Evolutionary conservation across 2,113 vertebrate species (phyloP), one percentile per base, ranked within the genome.

Genomic region (Patagioenas fasciata): DNA sequence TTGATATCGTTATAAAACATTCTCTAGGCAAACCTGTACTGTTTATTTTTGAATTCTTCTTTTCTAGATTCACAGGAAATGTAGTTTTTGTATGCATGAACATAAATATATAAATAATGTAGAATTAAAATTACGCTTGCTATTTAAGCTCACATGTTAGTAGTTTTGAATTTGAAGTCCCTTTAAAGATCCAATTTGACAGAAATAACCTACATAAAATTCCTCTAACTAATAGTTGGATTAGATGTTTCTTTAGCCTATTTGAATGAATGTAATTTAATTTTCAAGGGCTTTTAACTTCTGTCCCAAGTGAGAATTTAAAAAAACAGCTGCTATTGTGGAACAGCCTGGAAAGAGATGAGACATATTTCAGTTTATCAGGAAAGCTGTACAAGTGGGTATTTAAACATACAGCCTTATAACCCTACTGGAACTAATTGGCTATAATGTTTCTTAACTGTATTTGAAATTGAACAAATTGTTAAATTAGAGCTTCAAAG

Each of bases 261-360:
- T 97, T 95, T 95, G 73, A 97, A 95, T 93, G 36, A 91, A 92
- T 82, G 90, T 69, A 85, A 97, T 97, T 98, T 96, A 91, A 86
- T 96, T 97, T 97, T 96, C 90, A 97, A 97, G 93, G 93, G 96
- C 96, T 97, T 97, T 96, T 93, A 97, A 95, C 77, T 96, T 75
- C 73, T 93, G 58, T 96, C 94, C 97, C 96, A 93, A 74, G 74
- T 96, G 97, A 94, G 87, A 96, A 92, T 97, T 96, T 93, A 73
- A 97, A 83, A 83, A 96, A 94, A 51, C 66, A 96, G 69, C 94
- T 95, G 81, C 92, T 95, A 82, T 64, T 96, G 74, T 95, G 71
- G 73, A 89, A 93, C 60, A 93, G n/a, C 80, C 79, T 97, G 85
- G 80, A 95, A 97, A 95, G 58, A 89, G 61, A 96, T 89, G 70